Percentiles rank a stretch among this genome's conserved stretches.
Conservation (phyloP, 2,797 vertebrate genomes). For the Epinephelus coioides region DNA sequence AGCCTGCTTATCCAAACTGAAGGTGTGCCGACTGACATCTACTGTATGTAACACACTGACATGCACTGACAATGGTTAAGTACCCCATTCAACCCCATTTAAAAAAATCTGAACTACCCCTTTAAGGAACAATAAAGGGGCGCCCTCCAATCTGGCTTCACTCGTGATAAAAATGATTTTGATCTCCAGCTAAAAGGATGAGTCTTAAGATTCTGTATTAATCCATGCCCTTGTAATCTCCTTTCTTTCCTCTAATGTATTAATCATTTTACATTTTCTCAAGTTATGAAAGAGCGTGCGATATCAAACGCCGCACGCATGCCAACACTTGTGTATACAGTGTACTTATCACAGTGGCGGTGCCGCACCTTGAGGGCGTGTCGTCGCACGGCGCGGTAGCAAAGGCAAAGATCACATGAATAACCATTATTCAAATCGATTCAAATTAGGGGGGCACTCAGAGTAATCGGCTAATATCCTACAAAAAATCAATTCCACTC, state of each 20-base stretch:
- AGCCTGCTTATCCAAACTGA: too few species aligned
- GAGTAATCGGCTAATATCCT: constrained; percentile 89
- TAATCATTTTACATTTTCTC: constrained; percentile 68
- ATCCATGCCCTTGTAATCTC: constrained; percentile 55
- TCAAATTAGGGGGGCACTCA: constrained; percentile 87
- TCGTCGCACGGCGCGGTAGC: constrained; percentile 59
- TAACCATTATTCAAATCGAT: constrained; percentile 89
- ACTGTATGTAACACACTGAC: too few species aligned
- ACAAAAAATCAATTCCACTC: constrained; percentile 88
- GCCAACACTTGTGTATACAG: constrained; percentile 59
- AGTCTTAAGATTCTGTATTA: constrained; percentile 55
- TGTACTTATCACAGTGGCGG: constrained; percentile 72
- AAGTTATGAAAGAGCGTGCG: constrained; percentile 63
- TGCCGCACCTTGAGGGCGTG: constrained; percentile 78
- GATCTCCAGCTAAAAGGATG: constrained; percentile 51
- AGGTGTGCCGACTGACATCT: too few species aligned
- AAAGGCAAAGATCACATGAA: constrained; percentile 87
- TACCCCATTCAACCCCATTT: too few species aligned
- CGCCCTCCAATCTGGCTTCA: constrained; percentile 21
- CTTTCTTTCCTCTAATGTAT: constrained; percentile 56
- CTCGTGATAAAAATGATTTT: constrained; percentile 52
- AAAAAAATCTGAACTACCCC: not conserved
- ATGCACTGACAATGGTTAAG: too few species aligned
- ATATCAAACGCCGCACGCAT: constrained; percentile 56
- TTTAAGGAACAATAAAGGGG: constrained; percentile 11